Evolutionary conservation across 2,797 vertebrate species (phyloP).

Genomic region (Poecilia velifera): DNA sequence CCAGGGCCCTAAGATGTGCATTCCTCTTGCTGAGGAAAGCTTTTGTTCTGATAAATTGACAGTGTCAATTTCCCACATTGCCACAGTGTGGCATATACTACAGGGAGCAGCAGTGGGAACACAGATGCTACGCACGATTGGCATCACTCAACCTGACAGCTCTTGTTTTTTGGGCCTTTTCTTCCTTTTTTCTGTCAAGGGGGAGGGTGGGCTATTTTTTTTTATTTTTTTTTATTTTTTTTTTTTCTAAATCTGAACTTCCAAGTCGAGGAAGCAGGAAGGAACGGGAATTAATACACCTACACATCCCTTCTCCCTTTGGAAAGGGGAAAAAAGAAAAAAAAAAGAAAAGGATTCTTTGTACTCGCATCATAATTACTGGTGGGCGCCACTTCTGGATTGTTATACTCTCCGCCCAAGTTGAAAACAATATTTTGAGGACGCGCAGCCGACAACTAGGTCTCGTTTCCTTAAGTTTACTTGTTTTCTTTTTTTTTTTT

Average conservation of each 20-base stretch:
- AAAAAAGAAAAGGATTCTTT: conserved; percentile 68
- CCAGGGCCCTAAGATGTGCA: conserved; percentile 76
- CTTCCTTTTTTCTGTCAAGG: conserved; percentile 55
- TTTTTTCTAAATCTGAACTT: conserved; percentile 79
- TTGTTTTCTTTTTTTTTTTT: conserved; percentile 38
- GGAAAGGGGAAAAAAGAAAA: conserved; percentile 53
- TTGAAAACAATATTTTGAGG: conserved; percentile 65
- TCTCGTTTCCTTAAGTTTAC: conserved; percentile 62
- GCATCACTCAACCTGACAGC: conserved; percentile 80
- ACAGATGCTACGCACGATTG: conserved; percentile 69
- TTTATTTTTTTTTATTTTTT: conserved; percentile 52
- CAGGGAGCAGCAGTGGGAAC: conserved; percentile 77
- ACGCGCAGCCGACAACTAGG: conserved; percentile 57
- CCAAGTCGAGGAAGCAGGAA: conserved; percentile 75
- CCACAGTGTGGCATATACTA: conserved; percentile 76
- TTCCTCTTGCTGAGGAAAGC: conserved; percentile 75
- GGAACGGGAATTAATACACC: conserved; percentile 78
- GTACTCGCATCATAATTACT: conserved; percentile 76
- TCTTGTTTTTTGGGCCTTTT: conserved; percentile 54
- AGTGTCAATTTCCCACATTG: conserved; percentile 82
- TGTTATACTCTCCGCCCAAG: conserved; percentile 55
- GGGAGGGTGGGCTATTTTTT: conserved; percentile 52
- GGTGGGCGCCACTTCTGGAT: conserved; percentile 74
- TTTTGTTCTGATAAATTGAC: conserved; percentile 86
- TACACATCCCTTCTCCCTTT: conserved; percentile 74